Conservation (phyloP, 2,888 invertebrate genomes). For the Carpatolechia fugitivella region DNA sequence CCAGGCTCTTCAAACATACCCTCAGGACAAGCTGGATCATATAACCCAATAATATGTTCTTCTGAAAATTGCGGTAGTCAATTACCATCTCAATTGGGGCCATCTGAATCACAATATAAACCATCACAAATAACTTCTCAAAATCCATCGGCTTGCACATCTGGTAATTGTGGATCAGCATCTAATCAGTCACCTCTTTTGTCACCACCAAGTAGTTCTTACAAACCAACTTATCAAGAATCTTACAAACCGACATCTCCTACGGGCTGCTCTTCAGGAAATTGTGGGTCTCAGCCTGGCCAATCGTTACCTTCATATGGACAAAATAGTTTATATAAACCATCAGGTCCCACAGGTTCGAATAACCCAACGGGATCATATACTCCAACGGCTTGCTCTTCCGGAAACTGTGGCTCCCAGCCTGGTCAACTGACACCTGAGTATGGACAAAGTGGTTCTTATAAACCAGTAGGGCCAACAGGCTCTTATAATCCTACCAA, state of each 20-base stretch:
- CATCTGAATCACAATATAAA: conserved; percentile 4
- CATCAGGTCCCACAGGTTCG: neutral
- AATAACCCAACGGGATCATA: conserved; percentile 1
- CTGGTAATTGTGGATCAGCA: conserved; percentile 20
- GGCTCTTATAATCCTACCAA: conserved; percentile 8
- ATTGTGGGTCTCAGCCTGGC: conserved; percentile 24
- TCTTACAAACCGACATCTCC: conserved; percentile 9
- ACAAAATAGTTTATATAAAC: neutral
- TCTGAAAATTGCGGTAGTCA: conserved; percentile 20
- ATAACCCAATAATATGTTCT: conserved; percentile 9
- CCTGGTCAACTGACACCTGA: conserved; percentile 7
- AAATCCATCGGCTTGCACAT: conserved; percentile 10
- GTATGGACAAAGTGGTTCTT: conserved; percentile 2
- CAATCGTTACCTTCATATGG: conserved; percentile 1
- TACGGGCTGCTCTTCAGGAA: conserved; percentile 12
- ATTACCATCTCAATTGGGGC: conserved; percentile 10
- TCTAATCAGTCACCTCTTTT: conserved; percentile 1
- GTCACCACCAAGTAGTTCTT: neutral
- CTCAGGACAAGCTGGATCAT: conserved; percentile 2
- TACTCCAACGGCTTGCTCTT: conserved; percentile 10
- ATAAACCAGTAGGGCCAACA: conserved; percentile 7
- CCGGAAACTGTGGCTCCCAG: conserved; percentile 21
- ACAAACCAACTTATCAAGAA: neutral
- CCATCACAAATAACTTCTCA: neutral
- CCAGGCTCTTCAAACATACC: conserved; percentile 11